Evolutionary conservation across 1,140 invertebrate species (phyloP), one percentile per base, ranked within the genome.

Genomic region (Pristionchus pacificus): DNA sequence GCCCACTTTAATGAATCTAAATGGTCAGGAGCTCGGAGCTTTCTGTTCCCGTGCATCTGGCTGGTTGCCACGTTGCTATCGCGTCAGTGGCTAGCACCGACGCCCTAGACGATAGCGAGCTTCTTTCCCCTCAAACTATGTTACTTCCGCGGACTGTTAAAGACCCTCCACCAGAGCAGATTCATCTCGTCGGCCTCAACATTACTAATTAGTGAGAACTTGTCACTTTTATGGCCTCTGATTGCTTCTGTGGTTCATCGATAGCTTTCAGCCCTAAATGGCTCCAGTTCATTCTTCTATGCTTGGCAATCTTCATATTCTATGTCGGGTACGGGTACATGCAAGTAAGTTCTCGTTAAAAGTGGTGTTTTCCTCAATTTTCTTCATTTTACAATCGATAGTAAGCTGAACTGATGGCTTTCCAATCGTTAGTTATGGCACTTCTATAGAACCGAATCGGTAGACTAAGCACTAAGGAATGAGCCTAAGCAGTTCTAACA

Each of bases 271-370:
- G 71, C 70, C 65, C 71, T 31, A 31, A 63, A 60, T 76, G 74
- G 71, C 67, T 74, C 27, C 92, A 94, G 85, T 93, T 95, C 84
- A 65, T 90, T 1, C 85, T 90, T 25, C 91, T 91, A 78, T 90
- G 89, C 70, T 66, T 86, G 24, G 91, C 90, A 74, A 90, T 94
- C 29, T 95, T 96, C 85, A 84, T 91, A 65, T 92, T 93, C 80
- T 95, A 91, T 85, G 85, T 95, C 61, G 85, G 93, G 0, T 96
- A 95, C 87, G 93, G 93, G 71, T 95, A 93, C 86, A 88, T 93
- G 80, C 90, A 94, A 85, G 89, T 89, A 82, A 81, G 71, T 30
- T 32, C 25, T 33, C 75, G 33, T 78, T 24, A 38, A 6, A 28
- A 76, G 19, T 30, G 55, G 58, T 24, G 63, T 28, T 65, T 70